Evolutionary conservation across 30 jellyfish, hydroid and myxozoan species (phyloP).

Genomic region (Mastigias papua): DNA sequence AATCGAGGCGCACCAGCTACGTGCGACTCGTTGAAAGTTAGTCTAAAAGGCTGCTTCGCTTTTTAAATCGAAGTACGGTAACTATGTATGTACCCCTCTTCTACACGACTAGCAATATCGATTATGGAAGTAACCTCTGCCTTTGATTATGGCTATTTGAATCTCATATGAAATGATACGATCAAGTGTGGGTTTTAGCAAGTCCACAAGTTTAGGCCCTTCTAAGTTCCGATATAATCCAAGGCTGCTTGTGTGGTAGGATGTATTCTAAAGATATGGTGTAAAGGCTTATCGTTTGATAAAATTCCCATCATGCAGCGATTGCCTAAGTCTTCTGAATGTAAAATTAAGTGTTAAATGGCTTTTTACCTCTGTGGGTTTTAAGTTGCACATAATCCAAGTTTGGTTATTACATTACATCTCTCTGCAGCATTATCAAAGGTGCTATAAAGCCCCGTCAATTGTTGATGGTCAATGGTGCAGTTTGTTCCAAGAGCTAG

Average conservation of each 20-base stretch:
- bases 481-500: not conserved
- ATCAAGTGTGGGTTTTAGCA: slow-evolving; percentile 29
- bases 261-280: slow-evolving; percentile 1
- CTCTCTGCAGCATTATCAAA: not conserved
- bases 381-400: slow-evolving; percentile 36
- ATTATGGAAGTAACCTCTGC: not conserved
- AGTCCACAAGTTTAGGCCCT: slow-evolving; percentile 16
- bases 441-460: not conserved
- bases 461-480: not conserved
- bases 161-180: not conserved
- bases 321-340: not conserved
- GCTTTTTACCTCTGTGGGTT: not conserved
- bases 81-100: too few species aligned
- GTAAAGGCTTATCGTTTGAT: slow-evolving; percentile 20
- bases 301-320: slow-evolving; percentile 2
- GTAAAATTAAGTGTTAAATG: slow-evolving; percentile 45
- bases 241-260: slow-evolving; percentile 40
- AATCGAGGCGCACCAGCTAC: too few species aligned
- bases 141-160: not conserved
- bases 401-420: slow-evolving; percentile 33
- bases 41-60: too few species aligned
- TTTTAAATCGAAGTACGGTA: too few species aligned
- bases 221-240: slow-evolving; percentile 37
- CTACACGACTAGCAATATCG: too few species aligned
- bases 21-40: too few species aligned